phyloP scores from a whole-genome alignment of 2,797 vertebrate genomes.

The Sciurus carolinensis region DNA sequence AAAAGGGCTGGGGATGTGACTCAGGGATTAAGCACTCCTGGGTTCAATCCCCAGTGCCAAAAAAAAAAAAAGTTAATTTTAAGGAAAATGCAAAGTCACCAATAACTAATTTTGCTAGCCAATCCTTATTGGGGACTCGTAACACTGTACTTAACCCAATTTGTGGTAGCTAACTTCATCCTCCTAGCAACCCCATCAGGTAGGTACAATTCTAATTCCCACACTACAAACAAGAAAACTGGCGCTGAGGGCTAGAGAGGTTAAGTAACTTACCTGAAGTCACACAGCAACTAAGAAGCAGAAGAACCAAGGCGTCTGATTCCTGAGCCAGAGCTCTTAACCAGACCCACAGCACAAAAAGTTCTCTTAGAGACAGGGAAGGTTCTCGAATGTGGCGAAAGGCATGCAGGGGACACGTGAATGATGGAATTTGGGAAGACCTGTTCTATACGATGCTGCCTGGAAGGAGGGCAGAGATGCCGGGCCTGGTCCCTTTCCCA shows the following conservation, averaged over 20 bases:
- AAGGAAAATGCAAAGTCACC: neutral
- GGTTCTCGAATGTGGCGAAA: neutral
- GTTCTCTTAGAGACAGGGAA: neutral
- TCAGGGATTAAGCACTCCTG: too few species aligned
- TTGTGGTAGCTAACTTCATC: neutral
- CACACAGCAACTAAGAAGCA: neutral
- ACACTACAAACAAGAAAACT: neutral
- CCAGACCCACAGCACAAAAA: neutral
- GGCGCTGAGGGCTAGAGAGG: neutral
- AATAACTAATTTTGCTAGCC: neutral
- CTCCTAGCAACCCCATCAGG: neutral
- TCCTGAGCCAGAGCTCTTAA: neutral
- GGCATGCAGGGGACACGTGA: too few species aligned
- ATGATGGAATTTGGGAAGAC: neutral
- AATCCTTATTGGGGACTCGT: neutral
- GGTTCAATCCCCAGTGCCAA: too few species aligned
- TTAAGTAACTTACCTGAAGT: neutral
- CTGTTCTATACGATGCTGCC: neutral
- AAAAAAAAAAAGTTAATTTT: neutral
- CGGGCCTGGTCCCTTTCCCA: neutral
- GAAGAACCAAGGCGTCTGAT: neutral
- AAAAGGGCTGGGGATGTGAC: too few species aligned
- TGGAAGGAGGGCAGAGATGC: neutral
- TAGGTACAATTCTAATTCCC: neutral
- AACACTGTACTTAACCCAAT: neutral